These are phyloP conservation scores for Charina bottae DNA, from an alignment of 2,113 vertebrate genomes.

Conservation along the genomic window DNA sequence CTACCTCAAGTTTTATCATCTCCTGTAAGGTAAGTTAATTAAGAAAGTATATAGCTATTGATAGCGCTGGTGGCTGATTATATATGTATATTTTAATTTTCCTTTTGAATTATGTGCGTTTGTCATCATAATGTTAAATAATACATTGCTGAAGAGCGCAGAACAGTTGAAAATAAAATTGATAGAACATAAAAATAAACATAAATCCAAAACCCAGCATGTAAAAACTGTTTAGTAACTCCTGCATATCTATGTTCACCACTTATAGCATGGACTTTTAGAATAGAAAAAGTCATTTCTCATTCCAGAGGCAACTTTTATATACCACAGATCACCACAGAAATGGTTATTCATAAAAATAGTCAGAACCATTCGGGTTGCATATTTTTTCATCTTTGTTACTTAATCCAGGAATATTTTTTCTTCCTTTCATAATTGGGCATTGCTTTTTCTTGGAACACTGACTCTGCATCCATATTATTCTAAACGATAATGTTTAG, in stretches of 20 bases:
- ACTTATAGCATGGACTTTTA: neutral
- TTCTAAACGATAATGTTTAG: neutral
- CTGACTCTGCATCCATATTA: neutral
- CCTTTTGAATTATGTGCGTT: neutral
- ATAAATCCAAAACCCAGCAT: neutral
- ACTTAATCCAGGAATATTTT: neutral
- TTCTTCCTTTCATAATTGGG: neutral
- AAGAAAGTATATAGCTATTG: neutral
- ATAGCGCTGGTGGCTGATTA: neutral
- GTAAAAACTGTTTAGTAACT: neutral
- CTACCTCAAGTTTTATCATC: slow-evolving; percentile 89
- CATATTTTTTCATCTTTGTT: neutral
- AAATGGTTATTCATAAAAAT: neutral
- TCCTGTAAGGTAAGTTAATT: slow-evolving; percentile 87
- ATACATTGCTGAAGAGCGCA: neutral
- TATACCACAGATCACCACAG: no score
- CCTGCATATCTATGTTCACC: neutral
- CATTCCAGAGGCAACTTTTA: neutral
- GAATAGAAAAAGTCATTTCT: neutral
- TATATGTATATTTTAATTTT: slow-evolving; percentile 4
- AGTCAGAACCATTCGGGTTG: neutral
- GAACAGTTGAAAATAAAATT: neutral
- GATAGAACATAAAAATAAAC: neutral
- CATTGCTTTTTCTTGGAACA: neutral
- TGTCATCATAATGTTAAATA: neutral